phyloP scores from a whole-genome alignment of 2,888 invertebrate species.

The Heliconius aoede region DNA sequence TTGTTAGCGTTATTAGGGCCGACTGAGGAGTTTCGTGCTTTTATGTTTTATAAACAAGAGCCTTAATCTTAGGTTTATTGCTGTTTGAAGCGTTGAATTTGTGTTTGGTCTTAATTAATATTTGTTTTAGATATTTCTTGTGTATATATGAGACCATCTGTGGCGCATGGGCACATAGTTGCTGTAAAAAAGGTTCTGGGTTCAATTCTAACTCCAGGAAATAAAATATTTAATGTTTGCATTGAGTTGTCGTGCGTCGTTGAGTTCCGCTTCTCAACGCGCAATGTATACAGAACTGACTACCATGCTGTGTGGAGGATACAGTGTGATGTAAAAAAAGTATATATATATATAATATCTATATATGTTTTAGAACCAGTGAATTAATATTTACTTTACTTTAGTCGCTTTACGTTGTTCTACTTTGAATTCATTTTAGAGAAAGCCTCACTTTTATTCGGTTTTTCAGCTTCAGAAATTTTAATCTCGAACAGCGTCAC shows the following conservation, averaged over 20 bases:
- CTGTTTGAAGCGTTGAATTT: slow-evolving; percentile 9
- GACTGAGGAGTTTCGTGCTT: slow-evolving; percentile 47
- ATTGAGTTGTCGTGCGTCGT: no score
- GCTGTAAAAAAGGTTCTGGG: no score
- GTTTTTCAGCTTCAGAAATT: slow-evolving; percentile 20
- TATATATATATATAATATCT: neutral
- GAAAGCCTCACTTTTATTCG: neutral
- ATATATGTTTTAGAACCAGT: neutral
- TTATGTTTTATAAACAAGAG: slow-evolving; percentile 26
- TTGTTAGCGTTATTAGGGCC: slow-evolving; percentile 62
- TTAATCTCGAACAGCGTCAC: slow-evolving; percentile 27
- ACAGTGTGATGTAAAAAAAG: no score
- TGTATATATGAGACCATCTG: neutral
- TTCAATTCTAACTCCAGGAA: no score
- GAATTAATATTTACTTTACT: slow-evolving; percentile 4
- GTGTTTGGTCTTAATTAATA: slow-evolving; percentile 2
- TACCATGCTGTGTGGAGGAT: no score
- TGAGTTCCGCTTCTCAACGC: no score
- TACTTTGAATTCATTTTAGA: slow-evolving; percentile 16
- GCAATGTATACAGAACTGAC: no score
- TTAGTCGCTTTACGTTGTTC: neutral
- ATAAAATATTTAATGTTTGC: no score
- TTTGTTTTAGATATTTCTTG: neutral
- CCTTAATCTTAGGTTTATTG: slow-evolving; percentile 7
- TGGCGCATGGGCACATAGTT: no score